Percentiles rank a stretch among this genome's conserved stretches.
Conservation (phyloP, 1,140 invertebrate species). For the Tetragonula clypearis region DNA sequence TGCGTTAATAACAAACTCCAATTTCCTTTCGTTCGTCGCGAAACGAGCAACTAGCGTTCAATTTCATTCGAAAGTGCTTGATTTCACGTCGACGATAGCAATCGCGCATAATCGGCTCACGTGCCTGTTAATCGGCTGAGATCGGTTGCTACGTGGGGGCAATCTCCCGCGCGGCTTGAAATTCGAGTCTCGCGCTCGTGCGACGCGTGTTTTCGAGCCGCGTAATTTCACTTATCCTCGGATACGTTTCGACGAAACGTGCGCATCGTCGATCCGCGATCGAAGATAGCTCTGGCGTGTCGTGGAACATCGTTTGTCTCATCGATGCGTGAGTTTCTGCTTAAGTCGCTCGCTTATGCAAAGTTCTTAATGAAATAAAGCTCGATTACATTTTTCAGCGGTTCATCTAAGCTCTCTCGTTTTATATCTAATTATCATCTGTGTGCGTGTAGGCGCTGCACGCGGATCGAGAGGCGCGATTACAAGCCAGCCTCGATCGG, state of each 20-base stretch:
- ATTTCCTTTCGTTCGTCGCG: background rate
- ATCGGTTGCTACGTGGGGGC: background rate
- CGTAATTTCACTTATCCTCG: slow-evolving; percentile 13
- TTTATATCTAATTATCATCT: slow-evolving; percentile 27
- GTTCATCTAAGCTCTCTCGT: background rate
- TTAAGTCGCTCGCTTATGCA: background rate
- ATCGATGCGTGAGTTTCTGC: background rate
- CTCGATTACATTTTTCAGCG: slow-evolving; percentile 3
- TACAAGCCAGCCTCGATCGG: background rate
- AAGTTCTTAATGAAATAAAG: slow-evolving; percentile 10
- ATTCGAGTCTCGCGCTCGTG: background rate
- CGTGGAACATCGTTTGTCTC: background rate
- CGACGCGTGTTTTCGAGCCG: background rate
- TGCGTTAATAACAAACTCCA: background rate
- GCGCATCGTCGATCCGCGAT: slow-evolving; percentile 15
- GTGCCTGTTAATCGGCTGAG: background rate
- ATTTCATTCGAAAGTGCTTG: background rate
- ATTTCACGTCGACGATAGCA: background rate
- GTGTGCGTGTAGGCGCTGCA: background rate
- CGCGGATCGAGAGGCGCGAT: background rate
- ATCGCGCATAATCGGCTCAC: background rate
- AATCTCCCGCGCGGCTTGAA: background rate
- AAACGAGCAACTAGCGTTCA: background rate
- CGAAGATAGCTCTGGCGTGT: slow-evolving; percentile 15
- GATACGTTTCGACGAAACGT: background rate